Percentiles rank a stretch among this genome's conserved stretches.
Conservation (phyloP, 2,888 invertebrate species). For the Ormyrus rosae region DNA sequence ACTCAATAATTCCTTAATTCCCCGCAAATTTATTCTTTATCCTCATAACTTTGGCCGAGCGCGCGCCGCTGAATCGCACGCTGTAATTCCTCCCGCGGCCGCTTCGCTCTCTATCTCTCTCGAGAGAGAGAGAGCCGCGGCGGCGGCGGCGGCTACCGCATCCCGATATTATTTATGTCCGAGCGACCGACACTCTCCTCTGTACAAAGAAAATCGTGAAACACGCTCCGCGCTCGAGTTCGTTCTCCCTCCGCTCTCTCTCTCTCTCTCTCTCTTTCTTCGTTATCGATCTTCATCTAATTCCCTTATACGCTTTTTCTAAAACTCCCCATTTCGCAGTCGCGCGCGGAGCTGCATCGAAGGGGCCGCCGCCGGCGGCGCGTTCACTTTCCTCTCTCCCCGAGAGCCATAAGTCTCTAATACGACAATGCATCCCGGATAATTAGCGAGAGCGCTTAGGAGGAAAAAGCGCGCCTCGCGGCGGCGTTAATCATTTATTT, state of each 20-base stretch:
- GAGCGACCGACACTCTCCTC: background rate
- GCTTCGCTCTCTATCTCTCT: background rate
- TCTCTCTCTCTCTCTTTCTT: background rate
- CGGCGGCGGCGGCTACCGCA: slow-evolving; percentile 12
- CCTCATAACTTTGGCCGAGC: slow-evolving; percentile 2
- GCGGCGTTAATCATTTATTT: slow-evolving; percentile 29
- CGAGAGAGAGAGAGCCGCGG: too few relatives aligned
- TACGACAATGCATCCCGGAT: slow-evolving; percentile 4
- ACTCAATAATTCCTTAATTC: slow-evolving; percentile 53
- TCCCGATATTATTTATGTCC: slow-evolving; percentile 46
- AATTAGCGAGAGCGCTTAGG: slow-evolving; percentile 3
- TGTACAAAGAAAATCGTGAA: slow-evolving; percentile 47
- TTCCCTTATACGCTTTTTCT: slow-evolving; percentile 23
- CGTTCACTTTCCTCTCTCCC: background rate
- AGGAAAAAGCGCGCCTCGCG: background rate
- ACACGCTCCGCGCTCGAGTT: slow-evolving; percentile 5
- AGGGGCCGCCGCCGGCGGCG: background rate
- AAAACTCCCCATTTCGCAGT: background rate
- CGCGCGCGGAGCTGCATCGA: background rate
- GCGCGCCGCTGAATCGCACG: too few relatives aligned
- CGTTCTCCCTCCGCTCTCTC: background rate
- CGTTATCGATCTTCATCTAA: slow-evolving; percentile 41
- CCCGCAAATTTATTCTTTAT: slow-evolving; percentile 50
- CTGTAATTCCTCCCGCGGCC: background rate
- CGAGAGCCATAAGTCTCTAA: background rate